Percentiles rank a stretch among this genome's conserved stretches.
Evolutionary conservation across 2,113 vertebrate species (phyloP).

Genomic region (Pomatorhinus ruficollis): DNA sequence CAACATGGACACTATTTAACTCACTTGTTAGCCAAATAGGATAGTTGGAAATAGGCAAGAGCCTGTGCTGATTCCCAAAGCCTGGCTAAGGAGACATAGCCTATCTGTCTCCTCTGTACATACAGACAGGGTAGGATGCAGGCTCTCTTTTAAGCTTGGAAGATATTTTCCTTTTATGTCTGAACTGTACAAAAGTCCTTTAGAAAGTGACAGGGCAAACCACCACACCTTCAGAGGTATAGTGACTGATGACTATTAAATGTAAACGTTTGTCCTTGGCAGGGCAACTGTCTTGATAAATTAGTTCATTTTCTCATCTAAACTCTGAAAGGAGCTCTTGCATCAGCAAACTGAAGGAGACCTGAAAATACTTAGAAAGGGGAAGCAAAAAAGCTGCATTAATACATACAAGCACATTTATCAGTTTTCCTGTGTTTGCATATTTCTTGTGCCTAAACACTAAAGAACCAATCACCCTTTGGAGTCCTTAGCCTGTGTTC

Average conservation of each 20-base stretch:
- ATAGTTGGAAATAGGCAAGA: not conserved
- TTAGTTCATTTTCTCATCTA: not conserved
- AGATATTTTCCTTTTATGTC: not conserved
- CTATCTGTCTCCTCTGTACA: not conserved
- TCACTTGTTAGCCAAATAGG: not conserved
- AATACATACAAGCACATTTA: not conserved
- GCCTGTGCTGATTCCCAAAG: not conserved
- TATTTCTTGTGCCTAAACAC: not conserved
- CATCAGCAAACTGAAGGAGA: not conserved
- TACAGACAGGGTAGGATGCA: not conserved
- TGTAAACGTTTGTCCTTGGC: not conserved
- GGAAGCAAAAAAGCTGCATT: not conserved
- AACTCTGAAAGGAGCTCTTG: slow-evolving; percentile 12
- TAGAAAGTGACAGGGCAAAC: not conserved
- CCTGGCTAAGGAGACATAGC: not conserved
- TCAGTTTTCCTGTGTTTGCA: not conserved
- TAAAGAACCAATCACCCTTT: not conserved
- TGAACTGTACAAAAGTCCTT: not conserved
- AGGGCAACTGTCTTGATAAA: not conserved
- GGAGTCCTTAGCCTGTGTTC: not conserved
- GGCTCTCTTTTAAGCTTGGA: not conserved
- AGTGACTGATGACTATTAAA: not conserved
- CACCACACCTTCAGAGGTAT: not conserved
- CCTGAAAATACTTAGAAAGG: not conserved
- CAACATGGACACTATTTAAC: not conserved